phyloP scores from a whole-genome alignment of 64 coral and sea anemone genomes.

The Montipora cactus region DNA sequence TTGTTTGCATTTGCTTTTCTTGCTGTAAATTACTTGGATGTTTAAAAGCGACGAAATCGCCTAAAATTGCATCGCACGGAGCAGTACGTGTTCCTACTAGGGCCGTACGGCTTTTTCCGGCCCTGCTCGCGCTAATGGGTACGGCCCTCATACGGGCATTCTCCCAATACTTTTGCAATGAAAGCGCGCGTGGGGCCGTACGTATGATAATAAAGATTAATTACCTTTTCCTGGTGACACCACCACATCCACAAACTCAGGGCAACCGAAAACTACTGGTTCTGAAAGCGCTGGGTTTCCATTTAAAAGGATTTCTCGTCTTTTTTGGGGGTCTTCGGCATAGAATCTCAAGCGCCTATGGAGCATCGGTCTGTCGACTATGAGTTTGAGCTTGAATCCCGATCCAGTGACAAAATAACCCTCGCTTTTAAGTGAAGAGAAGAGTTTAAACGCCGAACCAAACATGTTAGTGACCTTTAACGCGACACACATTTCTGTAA shows the following conservation, averaged over 20 bases:
- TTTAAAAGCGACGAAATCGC: too few species aligned
- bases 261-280: neutral
- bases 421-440: slow-evolving; percentile 77
- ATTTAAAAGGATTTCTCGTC: slow-evolving; percentile 21
- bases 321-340: slow-evolving; percentile 21
- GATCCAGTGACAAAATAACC: slow-evolving; percentile 70
- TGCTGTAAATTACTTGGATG: too few species aligned
- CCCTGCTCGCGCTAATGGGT: too few species aligned
- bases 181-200: too few species aligned
- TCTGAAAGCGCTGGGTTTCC: neutral
- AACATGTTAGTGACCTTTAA: slow-evolving; percentile 64
- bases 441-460: slow-evolving; percentile 59
- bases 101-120: too few species aligned
- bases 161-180: too few species aligned
- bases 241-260: neutral
- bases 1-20: too few species aligned
- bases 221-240: neutral
- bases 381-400: slow-evolving; percentile 50
- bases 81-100: too few species aligned
- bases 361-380: neutral
- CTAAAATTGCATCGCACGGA: too few species aligned
- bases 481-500: slow-evolving; percentile 5
- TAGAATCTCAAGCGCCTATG: slow-evolving; percentile 41
- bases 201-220: neutral
- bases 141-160: too few species aligned